Percentiles rank a stretch among this genome's conserved stretches.
These are phyloP conservation scores for Stramonita haemastoma DNA, from an alignment of 2,888 invertebrate genomes.

Conservation along the genomic window DNA sequence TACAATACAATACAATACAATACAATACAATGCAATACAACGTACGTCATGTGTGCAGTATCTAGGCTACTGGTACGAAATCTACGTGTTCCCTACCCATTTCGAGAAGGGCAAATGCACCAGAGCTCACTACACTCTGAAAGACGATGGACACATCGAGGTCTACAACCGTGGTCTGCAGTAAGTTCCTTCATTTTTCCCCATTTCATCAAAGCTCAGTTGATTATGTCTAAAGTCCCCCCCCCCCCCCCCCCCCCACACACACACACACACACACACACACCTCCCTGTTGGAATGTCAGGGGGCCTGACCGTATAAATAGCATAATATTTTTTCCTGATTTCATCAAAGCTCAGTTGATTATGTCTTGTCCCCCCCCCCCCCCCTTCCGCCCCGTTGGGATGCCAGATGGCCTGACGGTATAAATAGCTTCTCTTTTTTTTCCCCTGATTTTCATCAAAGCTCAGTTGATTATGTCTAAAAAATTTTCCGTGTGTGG, in stretches of 20 bases:
- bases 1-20: no score
- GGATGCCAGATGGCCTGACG: no score
- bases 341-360: no score
- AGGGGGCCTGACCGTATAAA: no score
- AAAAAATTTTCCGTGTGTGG: no score
- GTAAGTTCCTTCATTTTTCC: not conserved
- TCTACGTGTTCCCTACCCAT: conserved; percentile 42
- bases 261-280: not conserved
- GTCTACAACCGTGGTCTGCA: conserved; percentile 42
- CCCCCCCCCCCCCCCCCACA: not conserved
- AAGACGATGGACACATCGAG: conserved; percentile 35
- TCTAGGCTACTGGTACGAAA: conserved; percentile 47
- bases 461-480: no score
- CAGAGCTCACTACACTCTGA: conserved; percentile 37
- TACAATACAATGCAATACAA: no score
- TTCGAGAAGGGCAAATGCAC: conserved; percentile 46
- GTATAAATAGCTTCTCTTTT: no score
- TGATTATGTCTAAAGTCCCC: not conserved
- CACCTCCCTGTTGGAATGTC: not conserved
- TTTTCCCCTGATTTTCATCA: no score
- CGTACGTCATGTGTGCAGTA: conserved; percentile 35
- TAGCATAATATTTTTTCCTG: no score
- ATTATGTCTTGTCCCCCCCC: no score
- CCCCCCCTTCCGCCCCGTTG: no score
- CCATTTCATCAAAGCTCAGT: not conserved